These are phyloP conservation scores for Nemopilema nomurai DNA, from an alignment of 30 jellyfish, hydroid and myxozoan species.

Conservation along the genomic window DNA sequence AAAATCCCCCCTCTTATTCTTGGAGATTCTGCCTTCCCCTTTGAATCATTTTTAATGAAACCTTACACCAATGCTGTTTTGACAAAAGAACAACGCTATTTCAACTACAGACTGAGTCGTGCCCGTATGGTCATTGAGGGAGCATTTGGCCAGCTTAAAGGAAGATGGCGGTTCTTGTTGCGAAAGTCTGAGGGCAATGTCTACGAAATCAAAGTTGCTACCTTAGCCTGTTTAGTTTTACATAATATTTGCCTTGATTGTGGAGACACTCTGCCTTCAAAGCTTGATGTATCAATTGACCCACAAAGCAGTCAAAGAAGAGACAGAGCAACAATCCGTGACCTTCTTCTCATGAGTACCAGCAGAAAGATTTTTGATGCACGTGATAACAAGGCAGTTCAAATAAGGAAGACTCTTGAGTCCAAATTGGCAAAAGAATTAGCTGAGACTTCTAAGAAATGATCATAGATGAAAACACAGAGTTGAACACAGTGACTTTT, in stretches of 20 bases:
- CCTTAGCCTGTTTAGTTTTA: constrained; percentile 66
- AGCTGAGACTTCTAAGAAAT: constrained; percentile 10
- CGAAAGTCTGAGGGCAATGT: constrained; percentile 60
- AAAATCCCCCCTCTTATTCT: constrained; percentile 27
- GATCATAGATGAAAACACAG: constrained; percentile 8
- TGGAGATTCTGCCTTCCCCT: constrained; percentile 48
- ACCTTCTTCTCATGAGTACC: constrained; percentile 41
- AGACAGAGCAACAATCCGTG: constrained; percentile 36
- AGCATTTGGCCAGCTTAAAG: constrained; percentile 6
- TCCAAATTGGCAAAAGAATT: constrained; percentile 30
- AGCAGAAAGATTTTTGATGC: constrained; percentile 37
- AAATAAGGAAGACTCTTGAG: constrained; percentile 32
- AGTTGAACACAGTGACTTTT: constrained; percentile 18
- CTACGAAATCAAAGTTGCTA: constrained; percentile 35
- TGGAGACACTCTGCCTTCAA: constrained; percentile 52
- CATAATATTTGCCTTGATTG: constrained; percentile 60
- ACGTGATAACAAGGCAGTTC: constrained; percentile 28
- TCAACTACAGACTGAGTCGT: constrained; percentile 55
- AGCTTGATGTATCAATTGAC: constrained; percentile 44
- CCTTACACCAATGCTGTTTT: constrained; percentile 30
- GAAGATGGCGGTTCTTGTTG: constrained; percentile 58
- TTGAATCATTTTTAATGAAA: constrained; percentile 17
- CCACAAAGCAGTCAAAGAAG: constrained; percentile 42
- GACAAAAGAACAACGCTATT: constrained; percentile 21
- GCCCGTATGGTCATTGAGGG: constrained; percentile 70